A percentile compares a stretch with the other conserved stretches of the same genome.
phyloP scores from a whole-genome alignment of 2,888 invertebrate genomes.

The Notodonta dromedarius region DNA sequence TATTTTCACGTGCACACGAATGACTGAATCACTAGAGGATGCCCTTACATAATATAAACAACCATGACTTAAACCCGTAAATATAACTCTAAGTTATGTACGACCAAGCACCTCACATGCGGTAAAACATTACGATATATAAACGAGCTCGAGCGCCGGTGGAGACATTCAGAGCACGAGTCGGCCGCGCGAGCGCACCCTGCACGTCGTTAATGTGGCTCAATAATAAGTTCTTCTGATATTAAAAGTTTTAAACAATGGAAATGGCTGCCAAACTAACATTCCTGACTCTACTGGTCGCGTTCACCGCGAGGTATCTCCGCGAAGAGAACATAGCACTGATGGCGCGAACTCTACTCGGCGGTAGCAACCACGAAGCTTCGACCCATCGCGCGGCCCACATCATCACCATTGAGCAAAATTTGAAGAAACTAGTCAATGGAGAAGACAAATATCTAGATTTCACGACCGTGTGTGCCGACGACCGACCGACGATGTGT shows the following conservation, averaged over 20 bases:
- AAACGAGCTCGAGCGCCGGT: not conserved
- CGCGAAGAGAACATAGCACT: not conserved
- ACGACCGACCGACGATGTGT: too few species aligned
- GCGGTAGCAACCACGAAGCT: not conserved
- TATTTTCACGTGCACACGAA: not conserved
- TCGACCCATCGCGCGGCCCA: not conserved
- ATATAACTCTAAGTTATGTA: not conserved
- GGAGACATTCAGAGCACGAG: not conserved
- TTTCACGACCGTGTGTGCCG: too few species aligned
- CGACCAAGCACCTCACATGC: not conserved
- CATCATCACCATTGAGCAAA: not conserved
- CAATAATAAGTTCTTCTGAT: conserved; percentile 1
- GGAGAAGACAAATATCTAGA: not conserved
- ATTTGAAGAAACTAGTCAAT: not conserved
- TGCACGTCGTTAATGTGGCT: not conserved
- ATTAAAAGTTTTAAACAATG: not conserved
- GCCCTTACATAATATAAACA: not conserved
- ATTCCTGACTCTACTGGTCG: not conserved
- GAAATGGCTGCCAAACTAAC: not conserved
- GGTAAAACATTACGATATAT: not conserved
- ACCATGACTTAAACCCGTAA: not conserved
- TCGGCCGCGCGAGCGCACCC: not conserved
- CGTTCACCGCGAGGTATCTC: not conserved
- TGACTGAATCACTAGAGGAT: not conserved
- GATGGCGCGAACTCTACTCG: not conserved